Conservation (phyloP, 1,140 invertebrate genomes). For the Drosophila sproati region DNA sequence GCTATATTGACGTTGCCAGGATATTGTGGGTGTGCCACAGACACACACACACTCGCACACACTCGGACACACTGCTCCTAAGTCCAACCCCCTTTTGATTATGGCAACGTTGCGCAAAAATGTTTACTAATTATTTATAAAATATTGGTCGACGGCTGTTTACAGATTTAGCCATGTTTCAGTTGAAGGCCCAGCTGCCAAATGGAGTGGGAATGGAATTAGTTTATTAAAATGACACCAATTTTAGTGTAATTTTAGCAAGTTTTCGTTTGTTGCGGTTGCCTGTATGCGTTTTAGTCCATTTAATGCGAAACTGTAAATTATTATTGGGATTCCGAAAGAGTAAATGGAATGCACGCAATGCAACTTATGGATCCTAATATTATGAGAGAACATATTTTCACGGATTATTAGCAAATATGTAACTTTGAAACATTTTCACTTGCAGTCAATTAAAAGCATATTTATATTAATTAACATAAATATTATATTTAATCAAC, state of each 20-base stretch:
- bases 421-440: not conserved
- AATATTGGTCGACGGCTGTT: constrained; percentile 71
- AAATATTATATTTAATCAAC: not conserved
- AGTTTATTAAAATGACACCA: constrained; percentile 70
- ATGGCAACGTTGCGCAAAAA: constrained; percentile 45
- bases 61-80: not conserved
- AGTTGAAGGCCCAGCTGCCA: not conserved
- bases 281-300: not conserved
- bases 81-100: constrained; percentile 12
- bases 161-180: constrained; percentile 59
- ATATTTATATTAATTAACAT: not conserved
- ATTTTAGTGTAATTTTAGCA: constrained; percentile 44
- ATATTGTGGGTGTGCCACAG: constrained; percentile 48
- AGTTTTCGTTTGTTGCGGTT: constrained; percentile 30
- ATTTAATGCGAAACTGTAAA: constrained; percentile 11
- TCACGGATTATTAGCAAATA: constrained; percentile 1
- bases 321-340: constrained; percentile 3
- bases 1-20: constrained; percentile 54
- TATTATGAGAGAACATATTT: constrained; percentile 1
- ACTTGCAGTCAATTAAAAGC: constrained; percentile 12
- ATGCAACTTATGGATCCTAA: not conserved
- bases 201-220: constrained; percentile 1
- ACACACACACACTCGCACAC: not conserved
- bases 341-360: not conserved
- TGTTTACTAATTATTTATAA: constrained; percentile 77